Percentiles rank a stretch among this genome's conserved stretches.
Conservation (phyloP, 2,113 vertebrate genomes). For the Ginglymostoma cirratum region DNA sequence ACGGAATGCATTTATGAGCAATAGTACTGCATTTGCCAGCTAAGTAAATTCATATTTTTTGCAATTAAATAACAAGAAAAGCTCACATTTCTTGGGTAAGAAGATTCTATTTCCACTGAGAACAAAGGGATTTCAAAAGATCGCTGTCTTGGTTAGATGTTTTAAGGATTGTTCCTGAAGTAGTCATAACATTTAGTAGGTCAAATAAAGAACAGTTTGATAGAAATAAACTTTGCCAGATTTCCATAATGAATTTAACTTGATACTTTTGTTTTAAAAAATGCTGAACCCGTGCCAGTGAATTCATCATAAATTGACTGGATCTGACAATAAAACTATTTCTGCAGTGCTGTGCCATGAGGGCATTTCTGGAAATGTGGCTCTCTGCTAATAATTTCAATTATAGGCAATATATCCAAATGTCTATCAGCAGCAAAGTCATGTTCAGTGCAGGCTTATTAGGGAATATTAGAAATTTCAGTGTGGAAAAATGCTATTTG, state of each 20-base stretch:
- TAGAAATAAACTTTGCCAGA: conserved; percentile 14
- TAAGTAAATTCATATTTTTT: neutral
- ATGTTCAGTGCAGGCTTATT: neutral
- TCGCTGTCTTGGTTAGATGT: neutral
- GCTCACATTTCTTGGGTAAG: neutral
- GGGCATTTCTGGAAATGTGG: neutral
- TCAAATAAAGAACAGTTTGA: conserved; percentile 27
- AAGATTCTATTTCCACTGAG: neutral
- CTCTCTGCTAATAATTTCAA: neutral
- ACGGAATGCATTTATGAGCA: neutral
- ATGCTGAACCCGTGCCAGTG: neutral
- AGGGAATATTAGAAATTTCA: neutral
- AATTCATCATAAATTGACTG: neutral
- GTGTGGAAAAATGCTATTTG: neutral
- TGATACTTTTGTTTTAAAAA: neutral
- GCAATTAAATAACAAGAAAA: neutral
- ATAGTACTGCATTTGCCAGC: neutral
- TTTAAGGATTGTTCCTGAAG: neutral
- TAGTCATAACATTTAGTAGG: conserved; percentile 19
- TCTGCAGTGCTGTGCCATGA: neutral
- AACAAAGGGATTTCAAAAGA: neutral
- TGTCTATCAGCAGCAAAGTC: neutral
- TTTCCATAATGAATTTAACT: conserved; percentile 27
- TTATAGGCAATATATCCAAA: neutral
- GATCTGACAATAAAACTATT: neutral